phyloP scores from a whole-genome alignment of 2,113 vertebrate genomes.

The Colistium nudipinnis region DNA sequence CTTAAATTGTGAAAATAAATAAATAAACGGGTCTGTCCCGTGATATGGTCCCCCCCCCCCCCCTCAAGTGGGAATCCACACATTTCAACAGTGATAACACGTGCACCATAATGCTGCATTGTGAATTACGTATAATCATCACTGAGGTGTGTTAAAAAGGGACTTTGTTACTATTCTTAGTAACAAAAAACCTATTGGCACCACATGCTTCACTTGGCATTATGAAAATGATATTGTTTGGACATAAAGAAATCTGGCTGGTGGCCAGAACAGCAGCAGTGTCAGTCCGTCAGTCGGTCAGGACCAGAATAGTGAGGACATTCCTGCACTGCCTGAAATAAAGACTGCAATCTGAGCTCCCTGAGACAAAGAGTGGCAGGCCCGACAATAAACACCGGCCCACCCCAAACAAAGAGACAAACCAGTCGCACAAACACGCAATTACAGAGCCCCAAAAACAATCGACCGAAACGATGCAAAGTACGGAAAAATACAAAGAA shows the following conservation, averaged over 20 bases:
- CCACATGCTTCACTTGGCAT: not conserved
- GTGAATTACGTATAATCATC: no score
- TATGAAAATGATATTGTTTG: not conserved
- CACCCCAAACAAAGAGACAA: constrained; percentile 64
- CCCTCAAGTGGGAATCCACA: no score
- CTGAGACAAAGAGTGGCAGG: constrained; percentile 68
- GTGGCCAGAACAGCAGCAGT: constrained; percentile 55
- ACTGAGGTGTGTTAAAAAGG: no score
- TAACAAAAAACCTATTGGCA: no score
- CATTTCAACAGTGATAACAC: no score
- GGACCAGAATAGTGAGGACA: constrained; percentile 79
- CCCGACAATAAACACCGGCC: constrained; percentile 74
- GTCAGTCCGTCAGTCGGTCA: constrained; percentile 66
- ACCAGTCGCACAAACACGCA: constrained; percentile 29
- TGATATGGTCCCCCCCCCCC: not conserved
- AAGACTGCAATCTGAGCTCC: constrained; percentile 81
- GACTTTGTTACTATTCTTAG: no score
- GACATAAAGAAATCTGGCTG: constrained; percentile 13
- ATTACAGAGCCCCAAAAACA: constrained; percentile 5
- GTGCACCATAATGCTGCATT: no score
- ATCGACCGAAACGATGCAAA: not conserved
- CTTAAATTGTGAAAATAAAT: not conserved
- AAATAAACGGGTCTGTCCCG: not conserved
- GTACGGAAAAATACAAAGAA: not conserved
- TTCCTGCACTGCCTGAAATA: constrained; percentile 80